Conservation (phyloP, 1,140 invertebrate genomes). For the Nasonia vitripennis region DNA sequence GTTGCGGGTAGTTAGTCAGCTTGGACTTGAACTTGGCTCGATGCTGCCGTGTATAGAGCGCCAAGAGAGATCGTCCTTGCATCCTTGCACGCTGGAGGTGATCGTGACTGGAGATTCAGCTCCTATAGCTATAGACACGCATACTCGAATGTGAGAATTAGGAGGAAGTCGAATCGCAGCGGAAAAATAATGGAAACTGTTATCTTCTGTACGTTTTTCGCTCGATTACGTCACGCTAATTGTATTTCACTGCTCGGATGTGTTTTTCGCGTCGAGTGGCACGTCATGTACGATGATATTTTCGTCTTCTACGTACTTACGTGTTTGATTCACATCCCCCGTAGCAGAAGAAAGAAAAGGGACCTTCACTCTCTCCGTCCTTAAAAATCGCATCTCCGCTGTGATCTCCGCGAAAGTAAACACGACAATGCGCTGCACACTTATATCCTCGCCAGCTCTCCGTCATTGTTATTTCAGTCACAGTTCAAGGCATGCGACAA, state of each 20-base stretch:
- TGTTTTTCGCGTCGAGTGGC: too few species aligned
- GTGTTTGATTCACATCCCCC: too few species aligned
- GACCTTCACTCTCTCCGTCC: too few species aligned
- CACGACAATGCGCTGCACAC: background rate
- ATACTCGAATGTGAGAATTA: background rate
- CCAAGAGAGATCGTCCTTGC: background rate
- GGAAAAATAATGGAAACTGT: background rate
- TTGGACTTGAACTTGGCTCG: background rate
- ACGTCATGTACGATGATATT: too few species aligned
- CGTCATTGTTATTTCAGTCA: slow-evolving; percentile 28
- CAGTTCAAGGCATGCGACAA: background rate
- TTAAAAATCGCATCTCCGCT: background rate
- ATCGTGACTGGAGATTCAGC: background rate
- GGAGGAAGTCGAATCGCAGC: too few species aligned
- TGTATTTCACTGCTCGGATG: background rate
- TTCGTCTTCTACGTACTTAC: too few species aligned
- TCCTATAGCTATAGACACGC: too few species aligned
- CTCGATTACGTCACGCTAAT: background rate
- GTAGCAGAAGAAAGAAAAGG: too few species aligned
- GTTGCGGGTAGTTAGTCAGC: too few species aligned
- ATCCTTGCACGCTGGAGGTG: background rate
- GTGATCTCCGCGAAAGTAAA: background rate
- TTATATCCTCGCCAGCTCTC: background rate
- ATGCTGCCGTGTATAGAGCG: too few species aligned
- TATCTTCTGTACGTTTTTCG: too few species aligned